phyloP scores from a whole-genome alignment of 2,113 vertebrate genomes.

The Marmota monax region DNA sequence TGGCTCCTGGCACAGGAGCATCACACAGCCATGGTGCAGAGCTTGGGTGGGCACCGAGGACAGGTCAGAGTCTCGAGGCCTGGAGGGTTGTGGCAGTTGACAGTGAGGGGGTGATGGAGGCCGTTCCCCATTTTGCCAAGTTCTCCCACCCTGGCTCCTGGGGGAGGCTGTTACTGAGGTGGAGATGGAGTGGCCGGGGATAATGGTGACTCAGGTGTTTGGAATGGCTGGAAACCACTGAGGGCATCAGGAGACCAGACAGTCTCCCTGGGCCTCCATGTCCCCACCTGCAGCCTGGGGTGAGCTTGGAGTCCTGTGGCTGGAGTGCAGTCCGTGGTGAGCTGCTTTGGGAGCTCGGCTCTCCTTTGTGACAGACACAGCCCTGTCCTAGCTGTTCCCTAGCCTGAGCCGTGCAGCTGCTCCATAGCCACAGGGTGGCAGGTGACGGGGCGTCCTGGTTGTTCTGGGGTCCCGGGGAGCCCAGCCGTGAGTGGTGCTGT shows the following conservation, averaged over 20 bases:
- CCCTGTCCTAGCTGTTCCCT: not conserved
- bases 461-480: not conserved
- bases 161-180: not conserved
- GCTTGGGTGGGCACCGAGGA: not conserved
- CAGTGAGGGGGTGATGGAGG: not conserved
- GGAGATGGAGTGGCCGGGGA: not conserved
- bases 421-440: not conserved
- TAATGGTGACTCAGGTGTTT: not conserved
- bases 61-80: not conserved
- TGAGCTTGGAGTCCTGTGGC: not conserved
- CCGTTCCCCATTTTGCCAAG: not conserved
- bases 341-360: not conserved
- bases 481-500: too few relatives aligned
- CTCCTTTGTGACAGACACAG: rapidly evolving
- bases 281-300: too few relatives aligned
- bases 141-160: not conserved
- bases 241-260: not conserved
- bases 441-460: not conserved
- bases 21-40: not conserved
- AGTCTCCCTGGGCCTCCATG: not conserved
- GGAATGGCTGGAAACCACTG: not conserved
- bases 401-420: not conserved
- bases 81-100: not conserved
- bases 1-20: too few relatives aligned
- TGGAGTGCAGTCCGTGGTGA: not conserved